Percentiles rank a stretch among this genome's conserved stretches.
phyloP scores from a whole-genome alignment of 2,888 invertebrate species.

The Bhutanitis thaidina region DNA sequence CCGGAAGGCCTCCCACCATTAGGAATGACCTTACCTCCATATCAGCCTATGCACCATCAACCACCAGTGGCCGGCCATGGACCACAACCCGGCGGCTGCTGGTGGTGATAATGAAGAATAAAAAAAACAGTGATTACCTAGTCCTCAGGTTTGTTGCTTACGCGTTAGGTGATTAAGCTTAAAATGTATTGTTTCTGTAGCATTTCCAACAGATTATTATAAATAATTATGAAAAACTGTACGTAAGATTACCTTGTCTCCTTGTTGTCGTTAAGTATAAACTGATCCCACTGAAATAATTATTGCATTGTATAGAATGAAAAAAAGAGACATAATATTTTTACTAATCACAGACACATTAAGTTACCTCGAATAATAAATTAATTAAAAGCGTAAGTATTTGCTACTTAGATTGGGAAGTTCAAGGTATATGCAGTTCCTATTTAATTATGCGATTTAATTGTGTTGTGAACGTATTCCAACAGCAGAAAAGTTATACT shows the following conservation, averaged over 20 bases:
- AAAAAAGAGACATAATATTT: too few species aligned
- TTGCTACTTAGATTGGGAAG: constrained; percentile 52
- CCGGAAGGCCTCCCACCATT: constrained; percentile 73
- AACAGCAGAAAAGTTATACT: too few species aligned
- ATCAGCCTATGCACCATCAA: constrained; percentile 68
- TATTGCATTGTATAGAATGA: too few species aligned
- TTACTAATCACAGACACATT: too few species aligned
- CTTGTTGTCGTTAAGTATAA: too few species aligned
- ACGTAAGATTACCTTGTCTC: too few species aligned
- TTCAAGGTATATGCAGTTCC: constrained; percentile 68
- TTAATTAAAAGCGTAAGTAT: constrained; percentile 49
- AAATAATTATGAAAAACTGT: too few species aligned
- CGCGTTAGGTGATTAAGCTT: constrained; percentile 1
- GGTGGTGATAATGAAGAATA: constrained; percentile 68
- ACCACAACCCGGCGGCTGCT: constrained; percentile 68
- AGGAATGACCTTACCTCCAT: constrained; percentile 74
- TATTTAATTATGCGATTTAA: constrained; percentile 53
- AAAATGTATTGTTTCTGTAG: neutral
- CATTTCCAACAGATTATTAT: neutral
- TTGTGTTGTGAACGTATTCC: constrained; percentile 17
- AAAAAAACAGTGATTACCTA: constrained; percentile 52
- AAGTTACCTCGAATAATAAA: constrained; percentile 61
- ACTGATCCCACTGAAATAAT: too few species aligned
- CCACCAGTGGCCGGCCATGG: constrained; percentile 55
- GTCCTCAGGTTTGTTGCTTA: constrained; percentile 39